Evolutionary conservation across 35 echinoderm and acorn worm species (phyloP).

Genomic region (Hemicentrotus pulcherrimus): DNA sequence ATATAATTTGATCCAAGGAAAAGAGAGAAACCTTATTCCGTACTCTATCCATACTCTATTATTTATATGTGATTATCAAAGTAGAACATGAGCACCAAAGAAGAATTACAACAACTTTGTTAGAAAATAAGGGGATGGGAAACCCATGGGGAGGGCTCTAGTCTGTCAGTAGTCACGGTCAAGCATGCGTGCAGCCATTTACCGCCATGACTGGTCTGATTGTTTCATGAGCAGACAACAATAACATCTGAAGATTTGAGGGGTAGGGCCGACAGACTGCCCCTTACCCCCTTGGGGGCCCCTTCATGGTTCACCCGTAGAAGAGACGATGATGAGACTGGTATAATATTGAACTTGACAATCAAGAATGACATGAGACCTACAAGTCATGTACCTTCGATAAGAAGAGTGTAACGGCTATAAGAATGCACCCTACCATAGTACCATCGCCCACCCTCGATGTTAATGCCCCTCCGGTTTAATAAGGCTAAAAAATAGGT

Average conservation of each 20-base stretch:
- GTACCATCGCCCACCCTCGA: too few species aligned
- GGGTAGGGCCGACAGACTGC: background rate
- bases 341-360: background rate
- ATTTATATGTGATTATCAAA: background rate
- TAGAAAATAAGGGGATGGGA: background rate
- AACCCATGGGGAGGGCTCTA: background rate
- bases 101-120: background rate
- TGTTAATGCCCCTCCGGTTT: too few species aligned
- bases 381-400: background rate
- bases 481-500: too few species aligned
- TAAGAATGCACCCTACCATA: too few species aligned
- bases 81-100: too few species aligned
- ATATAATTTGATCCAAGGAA: background rate
- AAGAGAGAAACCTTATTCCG: background rate
- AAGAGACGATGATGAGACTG: background rate
- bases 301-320: background rate
- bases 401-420: too few species aligned
- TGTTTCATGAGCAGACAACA: conserved; percentile 17
- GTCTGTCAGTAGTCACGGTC: background rate
- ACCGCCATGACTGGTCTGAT: conserved; percentile 7
- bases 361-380: background rate
- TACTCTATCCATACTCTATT: background rate
- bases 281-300: background rate
- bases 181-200: conserved; percentile 16
- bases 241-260: background rate